Evolutionary conservation across 2,888 invertebrate species (phyloP), one percentile per base, ranked within the genome.

Genomic region (Trissolcus japonicus): DNA sequence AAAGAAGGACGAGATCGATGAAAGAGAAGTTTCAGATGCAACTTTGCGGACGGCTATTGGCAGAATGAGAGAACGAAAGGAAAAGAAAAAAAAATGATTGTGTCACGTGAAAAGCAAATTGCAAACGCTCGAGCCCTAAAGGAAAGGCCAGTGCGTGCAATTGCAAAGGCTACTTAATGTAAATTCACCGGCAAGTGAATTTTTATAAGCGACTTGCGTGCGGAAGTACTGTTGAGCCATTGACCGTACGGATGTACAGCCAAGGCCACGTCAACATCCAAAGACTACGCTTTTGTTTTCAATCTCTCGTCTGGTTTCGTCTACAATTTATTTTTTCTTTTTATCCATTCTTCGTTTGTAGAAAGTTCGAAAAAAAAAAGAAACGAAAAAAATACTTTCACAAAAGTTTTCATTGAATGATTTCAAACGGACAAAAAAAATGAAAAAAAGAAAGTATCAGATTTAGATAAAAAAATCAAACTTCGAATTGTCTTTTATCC

Each of bases 151-250:
- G 46, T 46, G 72, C 41, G 43, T 60, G 56, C 41, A 53, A 54
- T 46, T 14, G 46, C 16, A 46, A 46, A 46, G 53, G 41, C 57
- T 29, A 50, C 43, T 48, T 50, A 46, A 76, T 77, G 69, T 79
- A 76, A 78, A 74, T 79, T 74, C 71, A 72, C 75, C 60, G 57
- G 73, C 67, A 59, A 80, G 76, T 62, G 72, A 66, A 82, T 82
- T 82, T 81, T 82, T 83, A 54, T 75, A 71, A 53, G 51, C 65
- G 60, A 65, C 60, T 55, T 40, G 63, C 63, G 56, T 35, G 59
- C 67, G 69, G 53, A 54, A 54, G 55, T 69, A 14, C 54, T 16
- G n/a, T 16, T 35, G 67, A 62, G 63, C 56, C 69, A 74, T 76
- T 59, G 75, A 67, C 59, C 75, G 62, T 59, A 60, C 65, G 29